These are phyloP conservation scores for Hiodon tergisus DNA, from an alignment of 2,113 vertebrate genomes.

Conservation along the genomic window DNA sequence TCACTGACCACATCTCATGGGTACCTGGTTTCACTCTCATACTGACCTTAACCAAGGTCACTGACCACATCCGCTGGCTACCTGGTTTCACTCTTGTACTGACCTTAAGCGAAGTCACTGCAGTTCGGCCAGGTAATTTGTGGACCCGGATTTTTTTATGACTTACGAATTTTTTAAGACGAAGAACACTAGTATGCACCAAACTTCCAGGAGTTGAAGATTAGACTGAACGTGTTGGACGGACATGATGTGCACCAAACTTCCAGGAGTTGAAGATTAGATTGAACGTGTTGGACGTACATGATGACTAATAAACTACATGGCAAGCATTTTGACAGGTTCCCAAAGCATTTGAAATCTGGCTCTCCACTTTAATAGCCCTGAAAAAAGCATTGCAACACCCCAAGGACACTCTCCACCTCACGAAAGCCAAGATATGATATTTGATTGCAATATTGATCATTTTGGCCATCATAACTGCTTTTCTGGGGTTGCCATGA, in stretches of 20 bases:
- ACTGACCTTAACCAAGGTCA: too few relatives aligned
- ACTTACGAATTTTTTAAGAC: background rate
- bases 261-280: too few relatives aligned
- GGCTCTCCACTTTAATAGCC: background rate
- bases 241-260: too few relatives aligned
- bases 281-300: too few relatives aligned
- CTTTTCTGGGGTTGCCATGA: slow-evolving; percentile 7
- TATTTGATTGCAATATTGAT: background rate
- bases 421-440: background rate
- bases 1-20: slow-evolving; percentile 25
- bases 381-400: background rate
- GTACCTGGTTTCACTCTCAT: background rate
- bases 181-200: too few relatives aligned
- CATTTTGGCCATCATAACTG: background rate
- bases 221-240: too few relatives aligned
- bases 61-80: slow-evolving; percentile 20
- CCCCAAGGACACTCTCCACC: background rate
- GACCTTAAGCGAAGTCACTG: slow-evolving; percentile 38
- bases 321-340: background rate
- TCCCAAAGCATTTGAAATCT: background rate
- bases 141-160: slow-evolving; percentile 23
- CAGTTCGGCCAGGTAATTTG: slow-evolving; percentile 24
- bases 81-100: slow-evolving; percentile 31
- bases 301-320: too few relatives aligned
- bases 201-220: too few relatives aligned